A percentile compares a stretch with the other conserved stretches of the same genome.
phyloP scores from a whole-genome alignment of 2,888 invertebrate genomes.

The Malthinus seriepunctatus region DNA sequence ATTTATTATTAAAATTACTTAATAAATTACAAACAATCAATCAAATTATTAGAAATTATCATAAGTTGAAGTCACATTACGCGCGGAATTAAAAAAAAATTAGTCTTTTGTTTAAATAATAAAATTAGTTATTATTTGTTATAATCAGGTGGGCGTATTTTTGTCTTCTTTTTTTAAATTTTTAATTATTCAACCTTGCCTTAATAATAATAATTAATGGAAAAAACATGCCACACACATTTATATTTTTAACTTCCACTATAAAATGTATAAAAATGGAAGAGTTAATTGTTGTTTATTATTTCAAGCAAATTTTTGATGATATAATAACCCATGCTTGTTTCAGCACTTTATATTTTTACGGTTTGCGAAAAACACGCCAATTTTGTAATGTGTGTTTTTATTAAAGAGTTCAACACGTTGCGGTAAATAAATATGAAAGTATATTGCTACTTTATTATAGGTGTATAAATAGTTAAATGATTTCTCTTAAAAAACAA shows the following conservation, averaged over 20 bases:
- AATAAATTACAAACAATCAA: too few relatives aligned
- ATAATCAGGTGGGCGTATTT: constrained; percentile 3
- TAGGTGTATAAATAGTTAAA: not conserved
- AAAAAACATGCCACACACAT: too few relatives aligned
- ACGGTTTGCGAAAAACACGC: not conserved
- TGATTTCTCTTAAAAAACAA: constrained; percentile 6
- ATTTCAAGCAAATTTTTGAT: not conserved
- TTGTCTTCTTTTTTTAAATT: not conserved
- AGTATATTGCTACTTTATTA: constrained; percentile 8
- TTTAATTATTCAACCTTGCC: not conserved
- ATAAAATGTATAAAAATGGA: not conserved
- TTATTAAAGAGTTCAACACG: constrained; percentile 11
- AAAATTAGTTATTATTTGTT: constrained; percentile 5
- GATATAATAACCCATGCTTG: not conserved
- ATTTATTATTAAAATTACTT: too few relatives aligned
- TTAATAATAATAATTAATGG: not conserved
- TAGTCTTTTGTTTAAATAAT: too few relatives aligned
- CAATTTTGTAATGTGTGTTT: constrained; percentile 14
- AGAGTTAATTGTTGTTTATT: constrained; percentile 1
- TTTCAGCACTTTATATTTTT: not conserved
- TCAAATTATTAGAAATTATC: too few relatives aligned
- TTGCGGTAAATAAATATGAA: constrained; percentile 20
- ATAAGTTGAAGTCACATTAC: too few relatives aligned
- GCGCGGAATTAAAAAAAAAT: too few relatives aligned
- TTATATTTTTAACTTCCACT: too few relatives aligned